A percentile compares a stretch with the other conserved stretches of the same genome.
Evolutionary conservation across 2,797 vertebrate genomes (phyloP).

Genomic region (Bovichtus diacanthus): DNA sequence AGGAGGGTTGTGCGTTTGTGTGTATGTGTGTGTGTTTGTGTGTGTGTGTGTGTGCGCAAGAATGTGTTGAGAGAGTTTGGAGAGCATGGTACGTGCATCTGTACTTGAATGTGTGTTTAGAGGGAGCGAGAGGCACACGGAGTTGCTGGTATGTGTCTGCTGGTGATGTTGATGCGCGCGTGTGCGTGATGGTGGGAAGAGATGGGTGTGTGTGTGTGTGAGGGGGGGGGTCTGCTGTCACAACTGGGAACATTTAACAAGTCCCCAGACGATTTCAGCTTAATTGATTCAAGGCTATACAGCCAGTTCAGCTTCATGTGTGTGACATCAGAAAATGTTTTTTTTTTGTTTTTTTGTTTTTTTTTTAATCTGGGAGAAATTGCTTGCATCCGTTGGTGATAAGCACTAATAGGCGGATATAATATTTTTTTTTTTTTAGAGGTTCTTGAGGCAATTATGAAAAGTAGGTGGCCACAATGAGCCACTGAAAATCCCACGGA

Average conservation of each 20-base stretch:
- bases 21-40: conserved; percentile 20
- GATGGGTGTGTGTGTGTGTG: conserved; percentile 18
- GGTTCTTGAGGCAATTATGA: conserved; percentile 32
- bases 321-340: conserved; percentile 17
- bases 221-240: conserved; percentile 32
- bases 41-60: conserved; percentile 9
- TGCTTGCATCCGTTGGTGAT: conserved; percentile 30
- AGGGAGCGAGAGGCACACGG: conserved; percentile 8
- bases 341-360: not conserved
- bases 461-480: conserved; percentile 21
- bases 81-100: conserved; percentile 29
- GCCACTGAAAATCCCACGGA: conserved; percentile 6
- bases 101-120: conserved; percentile 35
- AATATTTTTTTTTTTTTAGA: conserved; percentile 20
- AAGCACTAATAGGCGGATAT: conserved; percentile 31
- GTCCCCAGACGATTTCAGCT: conserved; percentile 60
- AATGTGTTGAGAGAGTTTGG: conserved; percentile 32
- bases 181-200: too few species aligned
- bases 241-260: conserved; percentile 77
- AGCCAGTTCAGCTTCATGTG: conserved; percentile 50
- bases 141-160: conserved; percentile 1
- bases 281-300: conserved; percentile 73
- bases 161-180: not conserved
- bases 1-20: conserved; percentile 40
- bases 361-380: too few species aligned